Conservation (phyloP, 2,113 vertebrate species). For the Ailurus styani region DNA sequence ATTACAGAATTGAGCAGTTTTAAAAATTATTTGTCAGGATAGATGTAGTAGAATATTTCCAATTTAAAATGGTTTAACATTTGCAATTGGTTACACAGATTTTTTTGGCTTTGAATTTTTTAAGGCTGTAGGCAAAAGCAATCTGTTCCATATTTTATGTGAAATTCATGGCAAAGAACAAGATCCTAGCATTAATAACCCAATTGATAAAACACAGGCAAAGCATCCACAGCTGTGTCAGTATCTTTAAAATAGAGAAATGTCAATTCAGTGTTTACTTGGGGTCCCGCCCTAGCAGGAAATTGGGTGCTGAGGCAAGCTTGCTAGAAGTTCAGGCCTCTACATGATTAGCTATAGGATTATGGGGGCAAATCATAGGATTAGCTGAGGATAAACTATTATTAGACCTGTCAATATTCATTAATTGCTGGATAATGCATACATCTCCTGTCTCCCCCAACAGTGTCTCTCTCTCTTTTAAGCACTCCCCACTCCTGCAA, state of each 20-base stretch:
- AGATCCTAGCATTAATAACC: background rate
- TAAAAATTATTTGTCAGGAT: background rate
- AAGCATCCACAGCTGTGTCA: background rate
- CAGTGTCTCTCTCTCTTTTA: background rate
- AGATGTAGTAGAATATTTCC: background rate
- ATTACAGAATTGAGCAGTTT: background rate
- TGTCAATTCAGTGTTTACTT: conserved; percentile 1
- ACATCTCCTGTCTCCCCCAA: background rate
- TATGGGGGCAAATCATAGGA: conserved; percentile 48
- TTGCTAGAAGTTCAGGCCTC: background rate
- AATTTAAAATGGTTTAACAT: background rate
- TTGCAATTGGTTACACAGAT: background rate
- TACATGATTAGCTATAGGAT: background rate
- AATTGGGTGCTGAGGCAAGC: background rate
- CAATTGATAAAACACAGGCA: background rate
- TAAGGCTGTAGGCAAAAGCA: background rate
- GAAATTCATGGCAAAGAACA: background rate
- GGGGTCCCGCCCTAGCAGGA: background rate
- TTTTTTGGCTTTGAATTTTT: background rate
- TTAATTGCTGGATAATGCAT: conserved; percentile 41
- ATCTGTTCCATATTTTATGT: background rate
- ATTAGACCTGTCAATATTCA: conserved; percentile 60
- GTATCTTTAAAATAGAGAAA: background rate
- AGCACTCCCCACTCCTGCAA: background rate
- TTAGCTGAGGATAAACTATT: conserved; percentile 64